Percentiles rank a stretch among this genome's conserved stretches.
These are phyloP conservation scores for Stegostoma tigrinum DNA, from an alignment of 2,113 vertebrate genomes.

Conservation along the genomic window DNA sequence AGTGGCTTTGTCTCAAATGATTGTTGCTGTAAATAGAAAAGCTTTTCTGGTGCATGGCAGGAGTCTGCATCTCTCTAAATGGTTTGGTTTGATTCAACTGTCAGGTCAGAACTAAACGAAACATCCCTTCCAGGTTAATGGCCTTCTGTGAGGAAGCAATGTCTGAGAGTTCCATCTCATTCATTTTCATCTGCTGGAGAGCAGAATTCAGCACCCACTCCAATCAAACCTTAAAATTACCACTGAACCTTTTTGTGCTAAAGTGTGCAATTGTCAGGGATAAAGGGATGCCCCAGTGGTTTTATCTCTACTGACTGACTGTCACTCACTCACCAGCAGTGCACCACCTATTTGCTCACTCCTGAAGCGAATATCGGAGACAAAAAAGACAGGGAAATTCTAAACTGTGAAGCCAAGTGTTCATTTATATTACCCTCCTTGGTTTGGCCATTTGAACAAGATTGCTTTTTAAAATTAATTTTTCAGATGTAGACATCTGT, in stretches of 20 bases:
- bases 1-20: background rate
- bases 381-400: background rate
- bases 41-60: background rate
- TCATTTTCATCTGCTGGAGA: background rate
- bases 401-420: background rate
- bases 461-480: background rate
- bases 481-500: background rate
- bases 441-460: background rate
- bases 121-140: background rate
- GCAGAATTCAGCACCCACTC: background rate
- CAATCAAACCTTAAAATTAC: background rate
- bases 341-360: background rate
- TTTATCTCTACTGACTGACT: background rate
- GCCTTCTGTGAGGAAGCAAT: background rate
- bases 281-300: conserved; percentile 9
- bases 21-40: background rate
- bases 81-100: background rate
- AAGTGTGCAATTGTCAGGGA: background rate
- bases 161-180: background rate
- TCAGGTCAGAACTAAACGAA: background rate
- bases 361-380: background rate
- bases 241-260: background rate
- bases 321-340: background rate
- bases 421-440: background rate
- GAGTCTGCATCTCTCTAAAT: background rate